phyloP scores from a whole-genome alignment of 2,797 vertebrate genomes.

The Hephaestus fuliginosus region DNA sequence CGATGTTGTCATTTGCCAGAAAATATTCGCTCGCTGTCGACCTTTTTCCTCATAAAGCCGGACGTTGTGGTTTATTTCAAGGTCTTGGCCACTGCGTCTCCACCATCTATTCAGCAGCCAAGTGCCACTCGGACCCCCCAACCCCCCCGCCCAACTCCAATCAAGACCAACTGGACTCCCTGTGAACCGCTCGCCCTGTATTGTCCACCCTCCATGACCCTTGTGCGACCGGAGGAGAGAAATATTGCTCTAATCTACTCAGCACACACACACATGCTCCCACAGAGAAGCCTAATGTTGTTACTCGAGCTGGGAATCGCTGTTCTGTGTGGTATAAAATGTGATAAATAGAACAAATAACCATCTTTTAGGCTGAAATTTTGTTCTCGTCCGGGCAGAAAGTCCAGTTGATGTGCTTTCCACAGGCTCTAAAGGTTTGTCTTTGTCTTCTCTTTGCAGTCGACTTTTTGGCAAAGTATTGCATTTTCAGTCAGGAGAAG shows the following conservation, averaged over 20 bases:
- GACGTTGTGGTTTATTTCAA: constrained; percentile 19
- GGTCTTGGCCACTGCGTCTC: constrained; percentile 1
- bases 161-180: constrained; percentile 62
- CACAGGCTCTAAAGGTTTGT: constrained; percentile 39
- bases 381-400: not conserved
- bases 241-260: constrained; percentile 65
- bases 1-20: not conserved
- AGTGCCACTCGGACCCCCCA: constrained; percentile 36
- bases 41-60: not conserved
- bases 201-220: constrained; percentile 65
- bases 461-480: constrained; percentile 95
- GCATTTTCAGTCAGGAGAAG: constrained; percentile 94
- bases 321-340: not conserved
- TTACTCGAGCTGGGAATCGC: constrained; percentile 16
- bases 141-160: not conserved
- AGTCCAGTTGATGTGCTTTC: not conserved
- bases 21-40: not conserved
- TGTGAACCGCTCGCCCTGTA: constrained; percentile 61
- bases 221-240: constrained; percentile 53
- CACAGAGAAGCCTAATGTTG: constrained; percentile 11
- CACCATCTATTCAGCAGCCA: constrained; percentile 53
- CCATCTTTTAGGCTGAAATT: not conserved
- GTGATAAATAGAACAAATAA: not conserved
- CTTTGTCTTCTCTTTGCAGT: constrained; percentile 83
- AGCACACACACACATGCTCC: constrained; percentile 44